Evolutionary conservation across 2,113 vertebrate species (phyloP).

Genomic region (Dermatemys mawii): DNA sequence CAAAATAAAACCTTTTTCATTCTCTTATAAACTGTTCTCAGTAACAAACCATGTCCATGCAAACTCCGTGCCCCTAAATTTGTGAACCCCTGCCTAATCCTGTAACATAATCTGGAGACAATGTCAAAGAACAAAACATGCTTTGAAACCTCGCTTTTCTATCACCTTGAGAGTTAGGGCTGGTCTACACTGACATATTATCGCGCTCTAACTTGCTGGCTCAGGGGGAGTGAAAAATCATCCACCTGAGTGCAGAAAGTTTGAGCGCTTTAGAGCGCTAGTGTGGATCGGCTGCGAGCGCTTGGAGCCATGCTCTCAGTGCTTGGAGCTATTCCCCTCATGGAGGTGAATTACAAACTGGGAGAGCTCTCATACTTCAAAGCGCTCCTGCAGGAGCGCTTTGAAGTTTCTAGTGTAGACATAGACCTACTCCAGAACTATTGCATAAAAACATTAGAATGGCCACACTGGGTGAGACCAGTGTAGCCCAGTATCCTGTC

Average conservation of each 20-base stretch:
- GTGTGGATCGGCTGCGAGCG: no score
- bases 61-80: background rate
- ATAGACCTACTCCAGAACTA: background rate
- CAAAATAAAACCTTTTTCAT: background rate
- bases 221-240: no score
- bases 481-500: background rate
- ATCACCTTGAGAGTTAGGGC: background rate
- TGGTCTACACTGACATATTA: no score
- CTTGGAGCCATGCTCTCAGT: no score
- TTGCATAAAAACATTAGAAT: background rate
- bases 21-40: background rate
- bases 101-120: background rate
- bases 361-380: no score
- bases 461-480: background rate
- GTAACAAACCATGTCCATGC: background rate
- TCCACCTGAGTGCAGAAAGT: no score
- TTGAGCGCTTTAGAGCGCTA: no score
- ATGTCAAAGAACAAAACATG: background rate
- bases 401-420: no score
- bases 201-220: no score
- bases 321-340: no score
- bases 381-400: no score
- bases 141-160: background rate
- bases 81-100: background rate
- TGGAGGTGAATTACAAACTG: no score